Conservation (phyloP, 2,113 vertebrate genomes). For the Bungarus multicinctus region DNA sequence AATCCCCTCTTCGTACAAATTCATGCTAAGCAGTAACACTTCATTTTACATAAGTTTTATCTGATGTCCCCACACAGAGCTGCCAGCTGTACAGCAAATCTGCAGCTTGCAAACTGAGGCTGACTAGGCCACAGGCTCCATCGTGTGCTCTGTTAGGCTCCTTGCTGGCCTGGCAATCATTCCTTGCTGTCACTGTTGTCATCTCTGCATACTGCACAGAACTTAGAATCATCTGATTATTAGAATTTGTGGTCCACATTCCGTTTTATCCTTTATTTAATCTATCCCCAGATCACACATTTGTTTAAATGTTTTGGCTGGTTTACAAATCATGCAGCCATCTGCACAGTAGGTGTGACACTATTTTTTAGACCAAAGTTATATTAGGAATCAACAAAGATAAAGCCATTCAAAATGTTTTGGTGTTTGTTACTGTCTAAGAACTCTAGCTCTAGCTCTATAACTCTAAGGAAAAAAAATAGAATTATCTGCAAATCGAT, state of each 20-base stretch:
- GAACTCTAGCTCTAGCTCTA: background rate
- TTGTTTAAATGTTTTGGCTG: conserved; percentile 92
- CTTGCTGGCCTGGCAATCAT: conserved; percentile 83
- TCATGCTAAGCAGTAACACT: conserved; percentile 86
- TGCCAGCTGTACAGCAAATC: conserved; percentile 96
- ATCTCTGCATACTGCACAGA: conserved; percentile 70
- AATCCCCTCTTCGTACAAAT: conserved; percentile 74
- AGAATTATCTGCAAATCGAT: conserved; percentile 98
- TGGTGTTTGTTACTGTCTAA: conserved; percentile 85
- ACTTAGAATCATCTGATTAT: conserved; percentile 80
- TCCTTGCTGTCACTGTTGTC: conserved; percentile 69
- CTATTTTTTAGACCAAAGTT: conserved; percentile 82
- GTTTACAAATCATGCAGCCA: conserved; percentile 81
- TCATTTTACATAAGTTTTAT: conserved; percentile 81
- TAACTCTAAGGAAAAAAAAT: conserved; percentile 91
- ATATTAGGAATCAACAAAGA: conserved; percentile 82
- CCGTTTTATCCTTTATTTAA: conserved; percentile 80
- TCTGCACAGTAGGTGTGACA: conserved; percentile 82
- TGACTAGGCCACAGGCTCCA: conserved; percentile 86
- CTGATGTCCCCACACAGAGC: conserved; percentile 92
- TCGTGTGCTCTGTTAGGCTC: conserved; percentile 86
- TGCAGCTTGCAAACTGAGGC: conserved; percentile 89
- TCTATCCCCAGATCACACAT: conserved; percentile 81
- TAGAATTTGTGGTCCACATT: conserved; percentile 80
- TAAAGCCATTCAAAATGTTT: conserved; percentile 81